A percentile compares a stretch with the other conserved stretches of the same genome.
Conservation (phyloP, 2,113 vertebrate genomes). For the Otolemur garnettii region DNA sequence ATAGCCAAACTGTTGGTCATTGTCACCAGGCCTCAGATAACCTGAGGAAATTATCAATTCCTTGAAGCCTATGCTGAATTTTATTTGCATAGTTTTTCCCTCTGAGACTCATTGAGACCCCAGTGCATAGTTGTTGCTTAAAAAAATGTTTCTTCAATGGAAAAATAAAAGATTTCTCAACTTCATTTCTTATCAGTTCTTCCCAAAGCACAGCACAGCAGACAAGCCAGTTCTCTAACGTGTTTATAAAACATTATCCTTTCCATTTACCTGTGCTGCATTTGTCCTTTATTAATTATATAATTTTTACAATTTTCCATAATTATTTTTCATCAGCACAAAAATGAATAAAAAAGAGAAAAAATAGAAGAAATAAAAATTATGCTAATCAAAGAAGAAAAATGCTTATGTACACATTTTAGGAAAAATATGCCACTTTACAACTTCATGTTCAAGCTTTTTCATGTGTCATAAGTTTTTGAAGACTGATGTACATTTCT, state of each 20-base stretch:
- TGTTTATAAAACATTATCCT: not conserved
- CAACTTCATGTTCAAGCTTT: conserved; percentile 11
- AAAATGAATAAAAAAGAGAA: not conserved
- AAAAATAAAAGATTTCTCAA: conserved; percentile 34
- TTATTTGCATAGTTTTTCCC: not conserved
- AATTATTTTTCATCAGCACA: not conserved
- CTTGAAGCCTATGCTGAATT: not conserved
- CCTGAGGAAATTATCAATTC: not conserved
- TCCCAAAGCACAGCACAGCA: not conserved
- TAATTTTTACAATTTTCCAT: not conserved
- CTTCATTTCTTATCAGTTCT: not conserved
- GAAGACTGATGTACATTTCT: not conserved
- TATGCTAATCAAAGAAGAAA: conserved; percentile 2
- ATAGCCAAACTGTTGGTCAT: not conserved
- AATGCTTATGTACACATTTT: not conserved
- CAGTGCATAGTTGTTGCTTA: not conserved
- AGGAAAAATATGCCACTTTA: conserved; percentile 3
- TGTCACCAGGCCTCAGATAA: not conserved
- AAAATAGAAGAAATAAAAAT: not conserved
- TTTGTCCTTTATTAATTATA: conserved; percentile 30
- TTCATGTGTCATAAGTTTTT: not conserved
- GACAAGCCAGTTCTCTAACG: not conserved
- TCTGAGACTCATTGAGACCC: not conserved
- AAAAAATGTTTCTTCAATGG: not conserved
- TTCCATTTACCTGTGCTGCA: not conserved